Evolutionary conservation across 2,888 invertebrate genomes (phyloP), one percentile per base, ranked within the genome.

Genomic region (Himalopsyche kuldschensis): DNA sequence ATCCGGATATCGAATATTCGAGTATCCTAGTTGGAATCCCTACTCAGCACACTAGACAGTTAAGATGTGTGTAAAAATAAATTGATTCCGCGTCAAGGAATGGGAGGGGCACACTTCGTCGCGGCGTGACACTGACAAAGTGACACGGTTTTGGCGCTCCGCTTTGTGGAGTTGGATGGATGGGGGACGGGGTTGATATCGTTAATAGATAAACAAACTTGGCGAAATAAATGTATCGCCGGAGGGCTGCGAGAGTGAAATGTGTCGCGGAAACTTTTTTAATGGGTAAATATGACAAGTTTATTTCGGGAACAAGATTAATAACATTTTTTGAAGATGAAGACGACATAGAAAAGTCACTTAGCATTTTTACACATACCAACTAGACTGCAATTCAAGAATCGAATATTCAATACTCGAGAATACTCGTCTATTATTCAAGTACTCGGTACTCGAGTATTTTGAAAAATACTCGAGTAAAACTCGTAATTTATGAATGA

Each of bases 61-160:
- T 69, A 41, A 81, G 76, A 81, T 78, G 78, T 75, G 84, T 47
- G 77, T 41, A 83, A 75, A 85, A 83, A 81, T 83, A 83, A 83
- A 85, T 85, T 85, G 83, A 85, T 85, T 85, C 46, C 81, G 79
- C 81, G 81, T 83, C 84, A 80, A 30, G 46, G 75, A 32, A 77
- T 69, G 55, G 24, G 15, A 41, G 32, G 75, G 41, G 79, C 76
- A 47, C 81, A 79, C 79, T 35, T 83, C 79, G 48, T 79, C 48
- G 76, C 20, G 27, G 30, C 31, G 47, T 48, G 84, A 82, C 80
- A 46, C 35, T 69, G 69, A 69, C 69, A 69, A 69, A 69, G 69
- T 69, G 69, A 69, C 69, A 30, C 69, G 24, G 69, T 69, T 69
- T n/a, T 30, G 27, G 27, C 69, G 27, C 27, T 27, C 20, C 30